Evolutionary conservation across 1,140 invertebrate genomes (phyloP), one percentile per base, ranked within the genome.

Genomic region (Forficula auricularia): DNA sequence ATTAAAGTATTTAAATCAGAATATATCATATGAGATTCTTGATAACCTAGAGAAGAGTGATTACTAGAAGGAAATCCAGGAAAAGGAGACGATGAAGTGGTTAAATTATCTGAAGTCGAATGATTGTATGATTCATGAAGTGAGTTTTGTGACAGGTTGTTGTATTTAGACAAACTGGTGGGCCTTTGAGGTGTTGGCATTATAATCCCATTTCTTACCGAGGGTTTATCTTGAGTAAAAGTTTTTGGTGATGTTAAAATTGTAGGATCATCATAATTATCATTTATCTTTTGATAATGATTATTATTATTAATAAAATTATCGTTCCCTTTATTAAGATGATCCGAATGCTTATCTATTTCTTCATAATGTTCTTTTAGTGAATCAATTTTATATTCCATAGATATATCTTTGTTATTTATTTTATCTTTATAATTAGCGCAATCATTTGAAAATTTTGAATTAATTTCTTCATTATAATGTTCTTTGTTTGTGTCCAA

Each of bases 191-290:
- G 44, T 20, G 46, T 45, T 10, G 44, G 48, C 22, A 38, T 44
- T 34, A 46, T 42, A 9, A 49, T 13, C 22, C 33, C 15, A 35
- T 39, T 13, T 6, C 47, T 30, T 20, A 30, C 44, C 16, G 27
- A 19, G 2, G 47, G 47, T 40, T 49, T 49, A 37, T 49, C 47
- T 38, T 49, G 44, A 15, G 42, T 49, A 34, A 46, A 49, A 16
- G 40, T 49, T 20, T 33, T 31, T 15, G 47, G 47, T 31, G 40
- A 40, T 34, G 35, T 27, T 8, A 35, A 35, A 16, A 10, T 8
- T 14, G 34, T n/a, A 8, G 18, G 7, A 7, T 35, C 13, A 7
- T 13, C 13, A 8, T 7, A 8, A 35, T 35, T 7, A 10, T 35
- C 34, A 14, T 35, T 16, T 1, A 3, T 10, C 18, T 13, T n/a